Evolutionary conservation across 2,888 invertebrate species (phyloP), one percentile per base, ranked within the genome.

Genomic region (Eristalis pertinax): DNA sequence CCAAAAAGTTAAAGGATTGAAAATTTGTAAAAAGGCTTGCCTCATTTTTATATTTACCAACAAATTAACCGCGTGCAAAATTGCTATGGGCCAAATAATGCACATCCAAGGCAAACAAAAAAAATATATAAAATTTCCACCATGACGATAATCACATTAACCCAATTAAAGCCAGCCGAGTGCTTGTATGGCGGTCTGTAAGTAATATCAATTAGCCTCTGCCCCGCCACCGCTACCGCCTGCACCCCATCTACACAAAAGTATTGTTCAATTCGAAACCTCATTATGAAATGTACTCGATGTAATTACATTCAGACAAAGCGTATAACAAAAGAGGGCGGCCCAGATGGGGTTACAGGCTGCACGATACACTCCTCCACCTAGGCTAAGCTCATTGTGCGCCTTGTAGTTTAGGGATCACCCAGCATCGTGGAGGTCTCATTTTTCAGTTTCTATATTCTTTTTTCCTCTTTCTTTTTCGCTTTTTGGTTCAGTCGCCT

Each of bases 101-200:
- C 43, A 77, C 35, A 26, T 22, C 22, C 32, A 78, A 32, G 29
- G 32, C 32, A 32, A 19, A 73, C 38, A 13, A 63, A 74, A 74
- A 78, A 79, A 38, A 38, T 24, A 15, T 38, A 63, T n/a, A 73
- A 8, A 74, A 70, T 78, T 68, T 74, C 64, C 74, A 60, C 74
- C 43, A 60, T 11, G 26, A 69, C 15, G 35, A 69, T 74, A 69
- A 69, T 78, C 74, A 65, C 56, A 78, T 78, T 78, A 84, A 84
- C 79, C 74, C 79, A 79, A 79, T 84, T 79, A 84, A 74, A 78
- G 60, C n/a, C 50, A 50, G 50, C 50, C 50, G 50, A 19, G 50
- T 8, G 19, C 50, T 19, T 50, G 50, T 50, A 50, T 50, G 56
- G 58, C 29, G 35, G 50, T 62, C 63, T 62, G 76, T 69, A 63